phyloP scores from a whole-genome alignment of 1,140 invertebrate genomes.

The Tribolium castaneum region DNA sequence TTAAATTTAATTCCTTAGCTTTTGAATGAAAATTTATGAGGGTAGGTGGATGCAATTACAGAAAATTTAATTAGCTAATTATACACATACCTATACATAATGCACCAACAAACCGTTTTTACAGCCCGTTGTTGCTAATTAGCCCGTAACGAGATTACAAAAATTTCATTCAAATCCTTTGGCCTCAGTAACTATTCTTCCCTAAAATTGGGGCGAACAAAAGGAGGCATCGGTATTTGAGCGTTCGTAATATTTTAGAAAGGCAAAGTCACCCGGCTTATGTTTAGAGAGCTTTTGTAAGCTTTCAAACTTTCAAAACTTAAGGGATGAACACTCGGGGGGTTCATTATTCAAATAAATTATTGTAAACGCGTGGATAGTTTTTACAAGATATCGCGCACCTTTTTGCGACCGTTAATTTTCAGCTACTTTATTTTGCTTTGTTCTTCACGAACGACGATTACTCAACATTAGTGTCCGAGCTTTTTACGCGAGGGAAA shows the following conservation, averaged over 20 bases:
- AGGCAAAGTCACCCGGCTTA: slow-evolving; percentile 12
- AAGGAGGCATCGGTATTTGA: slow-evolving; percentile 15
- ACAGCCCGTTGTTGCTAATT: not conserved
- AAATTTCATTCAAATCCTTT: not conserved
- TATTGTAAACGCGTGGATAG: not conserved
- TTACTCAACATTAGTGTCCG: slow-evolving; percentile 31
- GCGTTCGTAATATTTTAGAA: slow-evolving; percentile 25
- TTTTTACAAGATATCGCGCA: not conserved
- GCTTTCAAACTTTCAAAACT: slow-evolving; percentile 22
- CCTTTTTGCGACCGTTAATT: slow-evolving; percentile 3
- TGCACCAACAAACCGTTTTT: slow-evolving; percentile 16
- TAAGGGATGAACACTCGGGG: slow-evolving; percentile 12
- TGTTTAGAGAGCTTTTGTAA: slow-evolving; percentile 24
- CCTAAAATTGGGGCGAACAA: slow-evolving; percentile 9
- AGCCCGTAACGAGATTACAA: not conserved
- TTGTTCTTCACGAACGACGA: not conserved
- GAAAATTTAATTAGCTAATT: slow-evolving; percentile 24
- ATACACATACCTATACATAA: slow-evolving; percentile 7
- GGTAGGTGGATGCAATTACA: slow-evolving; percentile 25
- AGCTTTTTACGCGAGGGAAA: not conserved
- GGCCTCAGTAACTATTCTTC: not conserved
- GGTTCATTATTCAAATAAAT: slow-evolving; percentile 33
- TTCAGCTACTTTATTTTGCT: not conserved
- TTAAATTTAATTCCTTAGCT: slow-evolving; percentile 12
- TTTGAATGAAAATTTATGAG: slow-evolving; percentile 6